Evolutionary conservation across 2,888 invertebrate species (phyloP), one percentile per base, ranked within the genome.

Genomic region (Eugnorisma glareosa): DNA sequence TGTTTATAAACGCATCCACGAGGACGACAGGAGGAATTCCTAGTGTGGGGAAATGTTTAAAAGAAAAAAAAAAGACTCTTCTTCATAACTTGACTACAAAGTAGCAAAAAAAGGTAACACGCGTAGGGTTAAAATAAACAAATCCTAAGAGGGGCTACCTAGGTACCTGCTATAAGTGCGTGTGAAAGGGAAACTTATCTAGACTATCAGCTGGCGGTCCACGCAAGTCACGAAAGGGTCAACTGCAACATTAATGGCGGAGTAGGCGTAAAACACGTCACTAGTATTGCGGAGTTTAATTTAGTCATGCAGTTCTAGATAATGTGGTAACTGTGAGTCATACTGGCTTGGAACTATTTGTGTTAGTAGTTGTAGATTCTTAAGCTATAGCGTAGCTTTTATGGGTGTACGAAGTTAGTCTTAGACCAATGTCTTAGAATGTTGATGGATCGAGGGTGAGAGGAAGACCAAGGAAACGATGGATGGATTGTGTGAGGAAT

Each of bases 211-310:
- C 74, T 84, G 83, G 77, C 51, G 43, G 73, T 79, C 71, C 48
- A 68, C 66, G 79, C 72, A 69, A 83, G 74, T 28, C 48, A 18
- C 1, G 21, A 13, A 69, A 77, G 81, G 83, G 83, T 83, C 85
- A 81, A 72, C 35, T 81, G 73, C 82, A 81, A 57, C 28, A 37
- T 40, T 81, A 78, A 81, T 84, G 35, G 68, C 18, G 61, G 57
- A 45, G 83, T 83, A 78, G 83, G 83, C 85, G 83, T 81, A 51
- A 43, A 75, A 72, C 83, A 84, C 85, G 85, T 84, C 84, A 84
- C 48, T 68, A 2, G 70, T 66, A 40, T 83, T 83, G 75, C 84
- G 24, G 66, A 48, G 67, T 63, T 75, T 66, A 77, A 84, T 83
- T 81, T 83, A 81, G 85, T 70, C 81, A 72, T 63, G 40, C 77